Conservation (phyloP, 2,888 invertebrate species). For the Darwinula stevensoni region DNA sequence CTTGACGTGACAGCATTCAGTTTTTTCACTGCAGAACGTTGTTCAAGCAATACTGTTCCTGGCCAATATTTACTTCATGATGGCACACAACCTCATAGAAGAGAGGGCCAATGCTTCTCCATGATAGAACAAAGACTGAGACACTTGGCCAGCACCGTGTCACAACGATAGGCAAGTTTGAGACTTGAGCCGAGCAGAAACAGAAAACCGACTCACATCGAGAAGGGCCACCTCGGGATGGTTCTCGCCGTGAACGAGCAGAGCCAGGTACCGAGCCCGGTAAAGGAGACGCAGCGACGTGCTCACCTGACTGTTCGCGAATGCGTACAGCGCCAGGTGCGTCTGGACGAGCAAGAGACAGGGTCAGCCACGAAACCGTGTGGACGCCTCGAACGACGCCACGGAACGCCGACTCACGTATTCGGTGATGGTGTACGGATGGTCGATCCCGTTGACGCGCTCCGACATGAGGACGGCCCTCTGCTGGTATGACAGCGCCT, state of each 20-base stretch:
- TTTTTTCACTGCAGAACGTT: too few species aligned
- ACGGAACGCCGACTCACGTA: slow-evolving; percentile 37
- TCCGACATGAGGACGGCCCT: slow-evolving; percentile 97
- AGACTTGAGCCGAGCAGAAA: too few species aligned
- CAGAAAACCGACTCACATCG: slow-evolving; percentile 49
- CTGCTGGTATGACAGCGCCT: slow-evolving; percentile 90
- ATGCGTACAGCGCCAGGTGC: slow-evolving; percentile 84
- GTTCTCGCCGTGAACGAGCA: slow-evolving; percentile 80
- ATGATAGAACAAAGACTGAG: too few species aligned
- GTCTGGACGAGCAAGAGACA: slow-evolving; percentile 29
- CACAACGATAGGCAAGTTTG: slow-evolving; percentile 3
- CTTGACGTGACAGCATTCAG: too few species aligned
- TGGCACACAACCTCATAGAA: too few species aligned
- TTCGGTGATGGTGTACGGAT: slow-evolving; percentile 92
- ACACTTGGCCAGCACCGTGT: too few species aligned
- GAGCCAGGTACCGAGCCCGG: slow-evolving; percentile 72
- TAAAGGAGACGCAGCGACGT: slow-evolving; percentile 79
- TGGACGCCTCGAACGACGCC: too few species aligned
- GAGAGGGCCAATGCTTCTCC: too few species aligned
- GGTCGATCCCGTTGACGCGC: slow-evolving; percentile 87
- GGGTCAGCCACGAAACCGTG: too few species aligned
- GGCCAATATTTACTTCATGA: too few species aligned
- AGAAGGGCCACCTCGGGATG: slow-evolving; percentile 93
- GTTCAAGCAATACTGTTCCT: too few species aligned
- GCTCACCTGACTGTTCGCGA: slow-evolving; percentile 88